phyloP scores from a whole-genome alignment of 2,113 vertebrate species.

The Galbula dea region DNA sequence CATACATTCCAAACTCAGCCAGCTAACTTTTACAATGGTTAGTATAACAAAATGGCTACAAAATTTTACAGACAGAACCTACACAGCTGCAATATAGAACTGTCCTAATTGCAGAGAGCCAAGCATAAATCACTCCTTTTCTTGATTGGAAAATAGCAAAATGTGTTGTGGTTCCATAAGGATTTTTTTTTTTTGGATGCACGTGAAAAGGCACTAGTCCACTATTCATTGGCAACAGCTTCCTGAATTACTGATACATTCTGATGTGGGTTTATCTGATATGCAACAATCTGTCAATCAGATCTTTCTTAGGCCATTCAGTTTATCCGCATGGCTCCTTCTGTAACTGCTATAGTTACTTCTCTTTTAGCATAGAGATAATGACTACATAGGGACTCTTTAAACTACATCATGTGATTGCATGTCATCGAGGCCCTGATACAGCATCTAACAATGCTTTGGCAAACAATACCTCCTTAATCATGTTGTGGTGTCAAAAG shows the following conservation, averaged over 20 bases:
- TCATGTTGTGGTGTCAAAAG: not conserved
- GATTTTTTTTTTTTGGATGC: not conserved
- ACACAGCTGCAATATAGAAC: not conserved
- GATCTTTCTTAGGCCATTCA: not conserved
- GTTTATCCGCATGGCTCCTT: not conserved
- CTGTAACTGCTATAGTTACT: not conserved
- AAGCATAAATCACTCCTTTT: not conserved
- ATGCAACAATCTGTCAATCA: not conserved
- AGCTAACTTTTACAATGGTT: not conserved
- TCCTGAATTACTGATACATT: constrained; percentile 21
- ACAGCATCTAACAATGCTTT: constrained; percentile 18
- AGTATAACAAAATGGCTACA: not conserved
- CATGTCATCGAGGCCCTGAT: not conserved
- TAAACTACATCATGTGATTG: not conserved
- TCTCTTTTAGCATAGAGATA: not conserved
- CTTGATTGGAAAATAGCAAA: not conserved
- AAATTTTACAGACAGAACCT: not conserved
- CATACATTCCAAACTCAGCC: not conserved
- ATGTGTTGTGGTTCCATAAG: not conserved
- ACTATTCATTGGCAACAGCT: not conserved
- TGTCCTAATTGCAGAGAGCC: not conserved
- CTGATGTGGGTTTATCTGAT: not conserved
- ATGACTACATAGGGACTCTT: not conserved
- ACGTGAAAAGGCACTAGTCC: constrained; percentile 48
- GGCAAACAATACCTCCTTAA: constrained; percentile 28